Conservation (phyloP, 1,140 invertebrate genomes). For the Cheumatopsyche charites region DNA sequence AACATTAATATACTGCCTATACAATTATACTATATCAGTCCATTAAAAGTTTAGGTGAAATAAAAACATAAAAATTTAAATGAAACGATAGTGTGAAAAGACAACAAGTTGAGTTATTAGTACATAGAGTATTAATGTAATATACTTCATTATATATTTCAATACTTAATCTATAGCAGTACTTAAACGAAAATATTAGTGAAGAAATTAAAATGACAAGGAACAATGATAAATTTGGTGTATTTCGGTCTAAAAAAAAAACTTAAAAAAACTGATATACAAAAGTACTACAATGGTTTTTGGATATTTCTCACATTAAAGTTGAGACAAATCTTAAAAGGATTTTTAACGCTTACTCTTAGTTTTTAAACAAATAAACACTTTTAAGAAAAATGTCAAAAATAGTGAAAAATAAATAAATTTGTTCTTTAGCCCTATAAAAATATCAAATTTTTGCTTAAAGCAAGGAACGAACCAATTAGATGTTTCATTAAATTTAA, state of each 20-base stretch:
- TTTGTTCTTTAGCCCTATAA: conserved; percentile 18
- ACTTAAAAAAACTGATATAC: too few species aligned
- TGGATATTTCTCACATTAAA: too few species aligned
- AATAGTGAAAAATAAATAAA: not conserved
- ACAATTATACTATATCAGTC: conserved; percentile 48
- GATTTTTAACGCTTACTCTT: too few species aligned
- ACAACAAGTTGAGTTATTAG: not conserved
- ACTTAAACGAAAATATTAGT: not conserved
- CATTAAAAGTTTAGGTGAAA: conserved; percentile 46
- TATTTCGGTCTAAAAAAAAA: too few species aligned
- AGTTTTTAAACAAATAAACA: too few species aligned
- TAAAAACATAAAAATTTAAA: conserved; percentile 55
- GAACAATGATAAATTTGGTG: too few species aligned
- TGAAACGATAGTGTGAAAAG: conserved; percentile 49
- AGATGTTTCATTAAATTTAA: too few species aligned
- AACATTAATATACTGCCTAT: conserved; percentile 44
- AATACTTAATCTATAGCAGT: not conserved
- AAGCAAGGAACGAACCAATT: too few species aligned
- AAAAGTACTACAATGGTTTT: too few species aligned
- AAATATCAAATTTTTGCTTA: not conserved
- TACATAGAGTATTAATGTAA: not conserved
- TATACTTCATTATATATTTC: conserved; percentile 7
- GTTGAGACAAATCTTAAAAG: too few species aligned
- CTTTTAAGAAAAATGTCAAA: too few species aligned
- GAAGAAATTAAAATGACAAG: not conserved